These are phyloP conservation scores for Oedothorax gibbosus DNA, from an alignment of 1,140 invertebrate species.

Conservation along the genomic window DNA sequence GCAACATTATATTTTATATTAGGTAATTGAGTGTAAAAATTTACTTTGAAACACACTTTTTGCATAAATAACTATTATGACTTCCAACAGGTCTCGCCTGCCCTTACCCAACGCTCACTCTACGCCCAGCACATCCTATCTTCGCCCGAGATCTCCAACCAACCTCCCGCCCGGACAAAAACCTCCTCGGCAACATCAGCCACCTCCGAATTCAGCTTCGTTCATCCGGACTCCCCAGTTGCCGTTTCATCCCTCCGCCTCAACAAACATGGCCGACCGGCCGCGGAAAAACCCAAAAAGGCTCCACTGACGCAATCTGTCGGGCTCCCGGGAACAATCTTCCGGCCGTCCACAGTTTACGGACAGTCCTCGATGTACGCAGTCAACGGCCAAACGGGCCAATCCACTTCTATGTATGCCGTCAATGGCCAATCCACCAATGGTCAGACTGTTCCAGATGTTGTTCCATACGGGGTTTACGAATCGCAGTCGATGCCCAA, in stretches of 20 bases:
- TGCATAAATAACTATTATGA: no score
- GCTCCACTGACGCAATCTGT: conserved; percentile 4
- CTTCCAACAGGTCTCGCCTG: conserved; percentile 52
- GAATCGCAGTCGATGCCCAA: conserved; percentile 52
- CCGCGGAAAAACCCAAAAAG: background rate
- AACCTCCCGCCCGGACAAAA: conserved; percentile 15
- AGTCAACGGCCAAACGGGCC: background rate
- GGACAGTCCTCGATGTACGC: conserved; percentile 41
- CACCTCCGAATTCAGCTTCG: conserved; percentile 63
- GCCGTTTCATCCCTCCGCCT: conserved; percentile 33
- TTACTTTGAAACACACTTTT: no score
- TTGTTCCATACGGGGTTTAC: conserved; percentile 38
- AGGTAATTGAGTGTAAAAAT: no score
- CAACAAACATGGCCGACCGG: conserved; percentile 37
- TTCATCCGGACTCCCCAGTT: conserved; percentile 60
- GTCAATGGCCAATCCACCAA: conserved; percentile 1
- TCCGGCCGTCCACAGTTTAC: conserved; percentile 57
- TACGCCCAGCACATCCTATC: conserved; percentile 63
- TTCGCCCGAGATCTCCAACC: conserved; percentile 53
- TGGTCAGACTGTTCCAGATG: conserved; percentile 11
- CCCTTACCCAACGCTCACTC: conserved; percentile 62
- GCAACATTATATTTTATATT: no score
- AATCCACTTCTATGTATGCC: conserved; percentile 4
- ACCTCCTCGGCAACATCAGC: conserved; percentile 57
- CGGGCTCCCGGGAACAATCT: conserved; percentile 40